phyloP scores from a whole-genome alignment of 2,797 vertebrate genomes.

The Phrynocephalus guinanensis region DNA sequence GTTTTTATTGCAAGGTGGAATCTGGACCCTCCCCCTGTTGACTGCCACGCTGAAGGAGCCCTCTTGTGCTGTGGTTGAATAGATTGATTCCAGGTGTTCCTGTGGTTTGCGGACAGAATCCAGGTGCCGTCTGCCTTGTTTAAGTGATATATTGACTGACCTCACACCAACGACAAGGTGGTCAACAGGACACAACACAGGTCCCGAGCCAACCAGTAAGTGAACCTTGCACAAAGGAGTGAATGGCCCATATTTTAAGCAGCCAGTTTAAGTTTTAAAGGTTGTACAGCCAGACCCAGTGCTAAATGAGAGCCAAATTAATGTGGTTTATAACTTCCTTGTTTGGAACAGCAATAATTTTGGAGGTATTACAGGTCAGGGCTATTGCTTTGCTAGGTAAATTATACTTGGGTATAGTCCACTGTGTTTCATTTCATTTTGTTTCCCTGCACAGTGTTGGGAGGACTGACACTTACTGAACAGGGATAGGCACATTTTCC shows the following conservation, averaged over 20 bases:
- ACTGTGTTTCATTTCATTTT: not conserved
- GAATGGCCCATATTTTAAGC: not conserved
- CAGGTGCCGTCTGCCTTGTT: slow-evolving; percentile 55
- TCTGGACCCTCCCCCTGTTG: not conserved
- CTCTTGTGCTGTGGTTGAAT: slow-evolving; percentile 35
- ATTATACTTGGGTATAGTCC: not conserved
- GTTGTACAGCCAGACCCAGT: not conserved
- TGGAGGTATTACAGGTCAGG: not conserved
- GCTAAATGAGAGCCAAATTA: not conserved
- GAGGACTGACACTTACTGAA: not conserved
- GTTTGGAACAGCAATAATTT: not conserved
- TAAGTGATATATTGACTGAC: slow-evolving; percentile 30
- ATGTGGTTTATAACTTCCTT: not conserved
- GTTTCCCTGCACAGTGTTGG: not conserved
- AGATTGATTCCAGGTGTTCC: slow-evolving; percentile 58
- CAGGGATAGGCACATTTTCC: not conserved
- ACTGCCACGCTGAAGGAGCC: slow-evolving; percentile 39
- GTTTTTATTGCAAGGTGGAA: not conserved
- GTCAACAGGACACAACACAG: not conserved
- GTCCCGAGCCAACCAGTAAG: rapidly evolving
- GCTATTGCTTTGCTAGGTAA: not conserved
- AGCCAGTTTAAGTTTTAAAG: not conserved
- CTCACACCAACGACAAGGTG: slow-evolving; percentile 20
- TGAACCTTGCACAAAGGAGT: not conserved
- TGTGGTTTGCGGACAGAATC: slow-evolving; percentile 45